Base-by-base conservation (phyloP, 2,888 invertebrate species). In the Athalia rosae region DNA sequence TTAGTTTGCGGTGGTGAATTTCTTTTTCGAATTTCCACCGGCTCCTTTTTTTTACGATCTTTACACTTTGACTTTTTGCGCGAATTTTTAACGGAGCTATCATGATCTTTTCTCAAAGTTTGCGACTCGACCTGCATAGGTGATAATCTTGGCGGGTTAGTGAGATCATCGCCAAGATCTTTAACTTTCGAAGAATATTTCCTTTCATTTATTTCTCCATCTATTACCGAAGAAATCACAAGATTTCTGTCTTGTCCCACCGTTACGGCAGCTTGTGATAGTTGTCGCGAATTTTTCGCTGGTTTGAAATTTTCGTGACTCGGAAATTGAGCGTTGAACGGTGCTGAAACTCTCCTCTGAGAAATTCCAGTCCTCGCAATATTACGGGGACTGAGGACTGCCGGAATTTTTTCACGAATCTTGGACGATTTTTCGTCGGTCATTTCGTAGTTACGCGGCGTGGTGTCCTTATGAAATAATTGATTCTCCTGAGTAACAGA, bases 41-140 rank as follows among this genome's bases (percentile, higher is more conserved):
- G 11, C 6, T 53, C 53, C 4, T 64, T 47, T 0, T 45, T n/a
- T 41, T 67, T 53, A 41, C 53, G 53, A 41, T n/a, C 41, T 48
- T 53, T 48, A 50, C 67, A 67, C 8, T 67, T 67, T 5, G 53
- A 28, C 53, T 67, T 67, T 48, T 67, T 67, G 8, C 67, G 67
- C 8, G 13, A 4, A 9, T 48, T 47, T 47, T 66, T 47, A 15
- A 47, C 28, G 4, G 9, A 9, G 13, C 28, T 11, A 15, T 48
- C n/a, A 50, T 41, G 67, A 48, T 67, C 53, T 41, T 47, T 45
- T 64, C 45, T 67, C 9, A 3, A 28, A 28, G 41, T 67, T 53
- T 67, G 53, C 41, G 67, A 9, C n/a, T 67, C 67, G 41, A 67
- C 28, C 28, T 67, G 53, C 67, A 53, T 53, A 11, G 67, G 41